These are phyloP conservation scores for Agapornis canus DNA, from an alignment of 2,797 vertebrate species.

Conservation along the genomic window DNA sequence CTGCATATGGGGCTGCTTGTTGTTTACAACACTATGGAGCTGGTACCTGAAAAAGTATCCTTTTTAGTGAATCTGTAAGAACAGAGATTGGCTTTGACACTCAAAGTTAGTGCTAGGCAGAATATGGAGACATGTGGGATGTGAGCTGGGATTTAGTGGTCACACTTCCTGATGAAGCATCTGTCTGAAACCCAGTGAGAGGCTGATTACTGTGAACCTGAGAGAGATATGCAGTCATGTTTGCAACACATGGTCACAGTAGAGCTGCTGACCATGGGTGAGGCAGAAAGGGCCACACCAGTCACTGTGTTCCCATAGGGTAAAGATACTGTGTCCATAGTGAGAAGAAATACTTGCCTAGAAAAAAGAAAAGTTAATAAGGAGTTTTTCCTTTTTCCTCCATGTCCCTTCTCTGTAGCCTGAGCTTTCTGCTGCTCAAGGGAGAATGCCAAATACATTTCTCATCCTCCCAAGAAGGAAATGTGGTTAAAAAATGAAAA, in stretches of 20 bases:
- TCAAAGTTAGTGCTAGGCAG: not conserved
- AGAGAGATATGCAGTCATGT: not conserved
- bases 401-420: not conserved
- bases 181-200: not conserved
- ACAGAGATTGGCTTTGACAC: not conserved
- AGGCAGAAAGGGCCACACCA: not conserved
- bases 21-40: not conserved
- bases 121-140: not conserved
- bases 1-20: not conserved
- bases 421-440: not conserved
- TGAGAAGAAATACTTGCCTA: not conserved
- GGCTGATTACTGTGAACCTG: not conserved
- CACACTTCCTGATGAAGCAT: not conserved
- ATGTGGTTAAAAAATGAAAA: not conserved
- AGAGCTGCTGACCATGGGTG: not conserved
- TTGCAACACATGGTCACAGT: not conserved
- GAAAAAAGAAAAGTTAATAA: not conserved
- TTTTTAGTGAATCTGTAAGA: not conserved
- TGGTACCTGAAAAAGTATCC: not conserved
- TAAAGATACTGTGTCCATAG: not conserved
- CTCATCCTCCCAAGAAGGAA: not conserved
- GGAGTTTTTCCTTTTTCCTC: not conserved
- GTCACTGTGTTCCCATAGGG: not conserved
- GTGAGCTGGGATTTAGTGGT: not conserved
- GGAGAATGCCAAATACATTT: not conserved